Evolutionary conservation across 1,140 invertebrate genomes (phyloP).

Genomic region (Apis laboriosa): DNA sequence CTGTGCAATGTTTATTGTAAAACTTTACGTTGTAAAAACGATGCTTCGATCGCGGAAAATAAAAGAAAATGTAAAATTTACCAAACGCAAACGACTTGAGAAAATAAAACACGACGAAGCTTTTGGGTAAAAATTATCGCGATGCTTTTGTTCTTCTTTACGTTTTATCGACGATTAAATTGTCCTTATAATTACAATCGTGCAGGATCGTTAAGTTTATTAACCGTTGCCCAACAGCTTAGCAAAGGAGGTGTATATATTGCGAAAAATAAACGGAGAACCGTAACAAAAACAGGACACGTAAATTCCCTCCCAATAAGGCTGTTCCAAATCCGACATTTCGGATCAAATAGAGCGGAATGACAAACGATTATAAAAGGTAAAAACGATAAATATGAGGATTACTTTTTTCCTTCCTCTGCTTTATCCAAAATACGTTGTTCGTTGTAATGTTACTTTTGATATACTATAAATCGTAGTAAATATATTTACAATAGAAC

Average conservation of each 20-base stretch:
- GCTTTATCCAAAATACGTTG: not conserved
- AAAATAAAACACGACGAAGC: not conserved
- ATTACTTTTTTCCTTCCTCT: not conserved
- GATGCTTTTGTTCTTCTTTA: not conserved
- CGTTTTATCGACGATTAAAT: not conserved
- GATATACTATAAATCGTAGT: not conserved
- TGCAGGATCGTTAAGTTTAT: conserved; percentile 4
- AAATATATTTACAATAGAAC: not conserved
- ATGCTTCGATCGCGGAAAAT: not conserved
- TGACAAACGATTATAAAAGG: not conserved
- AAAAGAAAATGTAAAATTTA: not conserved
- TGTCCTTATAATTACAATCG: conserved; percentile 22
- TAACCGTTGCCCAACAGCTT: not conserved
- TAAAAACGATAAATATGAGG: not conserved
- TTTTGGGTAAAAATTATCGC: not conserved
- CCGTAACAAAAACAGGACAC: not conserved
- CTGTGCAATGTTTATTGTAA: not conserved
- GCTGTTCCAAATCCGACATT: not conserved
- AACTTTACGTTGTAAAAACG: not conserved
- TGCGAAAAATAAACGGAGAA: not conserved
- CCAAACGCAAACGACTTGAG: not conserved
- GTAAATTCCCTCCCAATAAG: not conserved
- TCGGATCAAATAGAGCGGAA: not conserved
- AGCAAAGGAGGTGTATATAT: not conserved
- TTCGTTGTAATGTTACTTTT: not conserved